These are phyloP conservation scores for Drosophila leonis DNA, from an alignment of 2,888 invertebrate genomes.

Conservation along the genomic window DNA sequence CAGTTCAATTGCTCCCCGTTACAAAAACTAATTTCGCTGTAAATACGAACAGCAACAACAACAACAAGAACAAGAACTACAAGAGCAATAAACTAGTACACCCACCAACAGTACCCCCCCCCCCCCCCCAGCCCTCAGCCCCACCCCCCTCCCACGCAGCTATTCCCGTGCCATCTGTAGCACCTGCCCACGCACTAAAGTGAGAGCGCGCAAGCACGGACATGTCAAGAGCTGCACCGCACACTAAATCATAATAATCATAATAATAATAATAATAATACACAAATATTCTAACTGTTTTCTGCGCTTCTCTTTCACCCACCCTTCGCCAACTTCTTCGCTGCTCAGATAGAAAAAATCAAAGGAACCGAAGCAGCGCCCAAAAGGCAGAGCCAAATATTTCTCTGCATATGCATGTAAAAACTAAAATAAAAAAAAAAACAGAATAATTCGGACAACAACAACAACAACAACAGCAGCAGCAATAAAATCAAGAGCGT, in stretches of 20 bases:
- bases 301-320: conserved; percentile 19
- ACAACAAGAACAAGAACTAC: conserved; percentile 31
- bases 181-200: conserved; percentile 49
- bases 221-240: conserved; percentile 11
- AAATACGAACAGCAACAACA: conserved; percentile 50
- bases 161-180: not conserved
- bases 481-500: conserved; percentile 29
- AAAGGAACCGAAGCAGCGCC: conserved; percentile 32
- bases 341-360: conserved; percentile 41
- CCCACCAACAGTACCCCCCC: not conserved
- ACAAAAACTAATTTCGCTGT: conserved; percentile 51
- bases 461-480: conserved; percentile 10
- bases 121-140: not conserved
- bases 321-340: conserved; percentile 5
- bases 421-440: conserved; percentile 49
- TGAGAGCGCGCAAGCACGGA: conserved; percentile 27
- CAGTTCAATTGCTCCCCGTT: conserved; percentile 25
- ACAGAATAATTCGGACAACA: conserved; percentile 35
- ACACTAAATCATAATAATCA: conserved; percentile 23
- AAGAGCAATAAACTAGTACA: conserved; percentile 23
- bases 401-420: conserved; percentile 58
- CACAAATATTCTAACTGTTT: conserved; percentile 14
- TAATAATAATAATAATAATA: conserved; percentile 21
- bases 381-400: conserved; percentile 34
- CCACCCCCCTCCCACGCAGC: not conserved